Evolutionary conservation across 2,113 vertebrate genomes (phyloP).

Genomic region (Benitochromis conjunctus): DNA sequence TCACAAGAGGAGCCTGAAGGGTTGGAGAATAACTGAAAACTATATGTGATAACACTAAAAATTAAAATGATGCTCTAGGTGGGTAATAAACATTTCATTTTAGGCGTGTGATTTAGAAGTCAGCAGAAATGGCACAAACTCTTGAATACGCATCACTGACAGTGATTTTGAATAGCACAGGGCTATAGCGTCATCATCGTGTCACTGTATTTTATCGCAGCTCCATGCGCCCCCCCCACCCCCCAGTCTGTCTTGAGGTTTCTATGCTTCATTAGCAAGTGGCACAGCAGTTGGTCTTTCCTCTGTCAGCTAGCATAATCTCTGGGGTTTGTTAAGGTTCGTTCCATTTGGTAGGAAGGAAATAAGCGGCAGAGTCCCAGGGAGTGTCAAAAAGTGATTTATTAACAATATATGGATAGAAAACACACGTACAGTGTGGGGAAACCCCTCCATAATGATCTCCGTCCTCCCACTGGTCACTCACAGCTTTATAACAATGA

Average conservation of each 20-base stretch:
- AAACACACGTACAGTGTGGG: no score
- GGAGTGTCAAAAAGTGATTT: no score
- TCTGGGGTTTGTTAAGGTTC: no score
- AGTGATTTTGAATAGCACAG: constrained; percentile 1
- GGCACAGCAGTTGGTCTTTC: constrained; percentile 4
- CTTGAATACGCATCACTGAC: background rate
- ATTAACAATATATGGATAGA: no score
- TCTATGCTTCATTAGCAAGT: constrained; percentile 25
- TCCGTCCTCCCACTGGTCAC: no score
- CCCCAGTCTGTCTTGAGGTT: background rate
- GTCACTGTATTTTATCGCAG: background rate
- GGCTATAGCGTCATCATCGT: background rate
- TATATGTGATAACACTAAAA: background rate
- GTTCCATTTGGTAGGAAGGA: no score
- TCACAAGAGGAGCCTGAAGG: background rate
- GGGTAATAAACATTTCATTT: background rate
- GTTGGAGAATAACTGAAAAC: background rate
- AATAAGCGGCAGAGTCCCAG: no score
- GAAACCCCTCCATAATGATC: no score
- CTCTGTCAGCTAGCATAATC: background rate
- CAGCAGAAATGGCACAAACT: background rate
- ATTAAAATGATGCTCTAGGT: background rate
- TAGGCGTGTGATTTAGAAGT: background rate
- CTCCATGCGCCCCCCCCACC: background rate
- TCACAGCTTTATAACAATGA: no score